Conservation (phyloP, 2,113 vertebrate genomes). For the Piaya cayana region DNA sequence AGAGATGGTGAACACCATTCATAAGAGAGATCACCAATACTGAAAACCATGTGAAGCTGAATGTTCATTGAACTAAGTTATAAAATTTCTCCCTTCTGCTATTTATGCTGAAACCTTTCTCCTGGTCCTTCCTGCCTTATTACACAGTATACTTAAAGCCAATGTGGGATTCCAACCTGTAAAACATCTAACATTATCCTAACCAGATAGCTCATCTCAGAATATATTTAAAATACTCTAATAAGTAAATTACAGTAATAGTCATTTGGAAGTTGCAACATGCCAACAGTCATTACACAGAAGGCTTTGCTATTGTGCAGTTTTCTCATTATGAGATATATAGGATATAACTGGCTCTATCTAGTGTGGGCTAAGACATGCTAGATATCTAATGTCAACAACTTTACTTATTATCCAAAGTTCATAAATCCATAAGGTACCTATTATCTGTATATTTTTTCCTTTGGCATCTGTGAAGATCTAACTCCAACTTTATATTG, state of each 20-base stretch:
- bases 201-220: not conserved
- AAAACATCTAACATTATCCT: not conserved
- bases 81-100: not conserved
- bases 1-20: not conserved
- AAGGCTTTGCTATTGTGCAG: not conserved
- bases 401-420: not conserved
- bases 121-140: not conserved
- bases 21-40: not conserved
- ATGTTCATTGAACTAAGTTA: not conserved
- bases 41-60: not conserved
- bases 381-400: not conserved
- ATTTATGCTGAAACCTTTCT: not conserved
- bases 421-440: not conserved
- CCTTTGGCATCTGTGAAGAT: not conserved
- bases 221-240: slow-evolving; percentile 27
- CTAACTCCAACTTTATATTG: not conserved
- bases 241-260: slow-evolving; percentile 2
- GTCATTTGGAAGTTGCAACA: not conserved
- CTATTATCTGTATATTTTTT: not conserved
- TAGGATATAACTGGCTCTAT: not conserved
- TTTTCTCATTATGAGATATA: not conserved
- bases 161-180: not conserved
- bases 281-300: slow-evolving; percentile 12
- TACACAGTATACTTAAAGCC: not conserved
- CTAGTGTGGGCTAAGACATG: not conserved